These are phyloP conservation scores for Macaca fascicularis DNA, from an alignment of 2,113 vertebrate genomes.

Conservation along the genomic window DNA sequence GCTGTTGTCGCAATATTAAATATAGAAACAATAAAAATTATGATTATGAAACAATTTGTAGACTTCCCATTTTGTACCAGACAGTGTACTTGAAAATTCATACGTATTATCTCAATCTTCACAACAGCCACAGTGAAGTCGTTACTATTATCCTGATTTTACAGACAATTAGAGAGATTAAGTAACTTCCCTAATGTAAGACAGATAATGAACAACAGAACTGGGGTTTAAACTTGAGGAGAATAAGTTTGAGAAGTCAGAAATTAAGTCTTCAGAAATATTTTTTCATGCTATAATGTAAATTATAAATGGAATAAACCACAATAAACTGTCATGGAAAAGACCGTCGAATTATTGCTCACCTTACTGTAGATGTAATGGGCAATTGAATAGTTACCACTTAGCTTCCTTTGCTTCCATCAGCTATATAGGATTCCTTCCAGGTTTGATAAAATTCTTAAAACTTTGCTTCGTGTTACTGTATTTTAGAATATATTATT, in stretches of 20 bases:
- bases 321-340: not conserved
- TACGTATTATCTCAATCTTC: not conserved
- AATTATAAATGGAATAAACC: not conserved
- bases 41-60: not conserved
- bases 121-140: not conserved
- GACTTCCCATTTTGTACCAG: not conserved
- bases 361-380: not conserved
- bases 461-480: not conserved
- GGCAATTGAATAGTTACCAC: not conserved
- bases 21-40: conserved; percentile 25
- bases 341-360: not conserved
- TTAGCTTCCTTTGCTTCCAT: not conserved
- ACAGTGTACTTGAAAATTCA: not conserved
- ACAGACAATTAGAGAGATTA: not conserved
- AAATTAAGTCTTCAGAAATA: not conserved
- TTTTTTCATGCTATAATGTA: not conserved
- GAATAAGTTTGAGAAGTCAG: not conserved
- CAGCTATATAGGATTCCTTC: not conserved
- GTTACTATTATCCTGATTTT: not conserved
- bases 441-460: not conserved
- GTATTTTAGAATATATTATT: not conserved
- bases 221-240: not conserved
- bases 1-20: not conserved
- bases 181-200: not conserved
- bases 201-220: not conserved